Conservation (phyloP, 2,797 vertebrate genomes). For the Bryconaethiops microstoma region DNA sequence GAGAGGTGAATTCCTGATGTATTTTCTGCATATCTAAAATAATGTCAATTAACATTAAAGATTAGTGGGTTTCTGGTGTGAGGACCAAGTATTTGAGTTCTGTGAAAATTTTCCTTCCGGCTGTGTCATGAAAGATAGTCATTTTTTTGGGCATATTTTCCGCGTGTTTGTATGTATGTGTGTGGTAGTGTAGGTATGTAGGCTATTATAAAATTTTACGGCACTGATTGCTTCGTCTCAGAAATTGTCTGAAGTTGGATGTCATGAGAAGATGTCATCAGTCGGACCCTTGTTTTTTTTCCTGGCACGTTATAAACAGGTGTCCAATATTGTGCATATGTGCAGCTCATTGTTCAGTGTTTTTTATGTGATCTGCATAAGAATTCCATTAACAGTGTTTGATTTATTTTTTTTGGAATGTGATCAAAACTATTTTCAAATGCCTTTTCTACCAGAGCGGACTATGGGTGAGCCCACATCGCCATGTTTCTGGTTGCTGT, state of each 20-base stretch:
- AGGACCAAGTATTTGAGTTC: conserved; percentile 11
- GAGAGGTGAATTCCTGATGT: not conserved
- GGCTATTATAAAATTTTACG: conserved; percentile 14
- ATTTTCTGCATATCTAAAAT: not conserved
- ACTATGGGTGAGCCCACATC: not conserved
- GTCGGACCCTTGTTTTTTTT: not conserved
- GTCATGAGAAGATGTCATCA: not conserved
- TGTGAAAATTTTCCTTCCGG: not conserved
- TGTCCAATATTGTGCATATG: not conserved
- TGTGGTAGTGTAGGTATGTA: conserved; percentile 55
- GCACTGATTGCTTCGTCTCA: conserved; percentile 38
- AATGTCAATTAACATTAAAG: not conserved
- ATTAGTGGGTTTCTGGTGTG: not conserved
- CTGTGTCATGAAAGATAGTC: not conserved
- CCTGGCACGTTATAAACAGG: not conserved
- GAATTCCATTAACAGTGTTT: not conserved
- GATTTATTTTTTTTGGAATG: not conserved
- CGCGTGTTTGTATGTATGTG: conserved; percentile 37
- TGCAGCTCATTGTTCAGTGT: conserved; percentile 4
- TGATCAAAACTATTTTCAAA: not conserved
- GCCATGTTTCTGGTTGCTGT: not conserved
- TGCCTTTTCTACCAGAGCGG: conserved; percentile 4
- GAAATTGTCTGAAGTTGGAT: not conserved
- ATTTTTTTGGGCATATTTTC: not conserved
- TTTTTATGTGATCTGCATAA: not conserved